Conservation (phyloP, 92 coral and sea anemone species). For the Epizoanthus stellaris region DNA sequence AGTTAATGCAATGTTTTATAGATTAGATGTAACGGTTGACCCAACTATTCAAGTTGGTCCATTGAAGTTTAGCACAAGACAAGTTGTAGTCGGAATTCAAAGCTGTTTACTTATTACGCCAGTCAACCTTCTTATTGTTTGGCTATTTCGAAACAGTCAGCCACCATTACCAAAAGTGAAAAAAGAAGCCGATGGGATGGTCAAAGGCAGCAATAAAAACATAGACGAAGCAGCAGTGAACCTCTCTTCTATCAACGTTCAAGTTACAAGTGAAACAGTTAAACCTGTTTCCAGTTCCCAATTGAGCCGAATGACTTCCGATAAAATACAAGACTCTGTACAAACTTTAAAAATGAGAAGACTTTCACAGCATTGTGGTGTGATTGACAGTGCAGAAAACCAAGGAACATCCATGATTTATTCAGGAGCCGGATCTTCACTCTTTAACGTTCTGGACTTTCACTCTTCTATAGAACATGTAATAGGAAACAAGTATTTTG, state of each 20-base stretch:
- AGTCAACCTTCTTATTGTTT: slow-evolving; percentile 34
- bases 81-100: slow-evolving; percentile 40
- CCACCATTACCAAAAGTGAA: slow-evolving; percentile 12
- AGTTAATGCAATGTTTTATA: slow-evolving; percentile 59
- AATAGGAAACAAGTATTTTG: too few species aligned
- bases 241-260: background rate
- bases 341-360: background rate
- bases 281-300: background rate
- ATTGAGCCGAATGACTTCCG: too few species aligned
- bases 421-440: background rate
- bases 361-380: background rate
- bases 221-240: background rate
- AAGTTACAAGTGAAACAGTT: background rate
- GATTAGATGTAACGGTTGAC: slow-evolving; percentile 19
- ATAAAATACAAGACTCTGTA: background rate
- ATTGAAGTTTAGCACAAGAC: slow-evolving; percentile 48
- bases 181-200: background rate
- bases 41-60: slow-evolving; percentile 44
- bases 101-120: slow-evolving; percentile 51
- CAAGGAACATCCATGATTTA: background rate
- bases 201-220: background rate
- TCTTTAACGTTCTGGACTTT: background rate
- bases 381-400: background rate
- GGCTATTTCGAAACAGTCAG: slow-evolving; percentile 52
- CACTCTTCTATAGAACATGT: background rate